Percentiles rank a stretch among this genome's conserved stretches.
Conservation (phyloP, 2,888 invertebrate genomes). For the Sphaerophoria rueppellii region DNA sequence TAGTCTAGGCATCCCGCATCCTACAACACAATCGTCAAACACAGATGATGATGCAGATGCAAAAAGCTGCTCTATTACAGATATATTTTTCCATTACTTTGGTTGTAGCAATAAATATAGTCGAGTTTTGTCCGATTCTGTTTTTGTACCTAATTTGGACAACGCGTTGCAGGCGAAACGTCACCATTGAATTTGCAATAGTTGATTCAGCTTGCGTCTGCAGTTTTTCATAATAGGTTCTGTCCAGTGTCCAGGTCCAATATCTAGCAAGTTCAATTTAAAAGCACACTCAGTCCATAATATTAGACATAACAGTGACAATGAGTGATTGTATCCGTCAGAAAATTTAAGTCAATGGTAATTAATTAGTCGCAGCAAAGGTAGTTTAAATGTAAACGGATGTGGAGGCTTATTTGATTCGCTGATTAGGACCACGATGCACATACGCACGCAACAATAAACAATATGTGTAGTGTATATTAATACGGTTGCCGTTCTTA, state of each 20-base stretch:
- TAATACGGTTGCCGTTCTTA: no score
- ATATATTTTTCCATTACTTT: conserved; percentile 28
- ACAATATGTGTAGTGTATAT: conserved; percentile 41
- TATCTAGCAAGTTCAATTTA: background rate
- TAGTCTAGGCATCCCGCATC: conserved; percentile 10
- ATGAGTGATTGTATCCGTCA: conserved; percentile 73
- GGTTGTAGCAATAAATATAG: no score
- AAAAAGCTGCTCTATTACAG: conserved; percentile 27
- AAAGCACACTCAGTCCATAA: conserved; percentile 35
- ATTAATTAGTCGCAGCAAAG: conserved; percentile 66
- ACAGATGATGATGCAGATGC: conserved; percentile 27
- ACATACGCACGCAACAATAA: conserved; percentile 51
- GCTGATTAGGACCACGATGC: conserved; percentile 56
- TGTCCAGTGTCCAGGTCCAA: no score
- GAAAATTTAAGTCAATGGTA: conserved; percentile 71
- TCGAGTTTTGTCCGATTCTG: no score
- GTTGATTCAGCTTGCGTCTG: conserved; percentile 55
- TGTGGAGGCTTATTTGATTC: conserved; percentile 46
- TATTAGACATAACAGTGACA: conserved; percentile 69
- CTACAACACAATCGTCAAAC: conserved; percentile 5
- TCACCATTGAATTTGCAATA: conserved; percentile 66
- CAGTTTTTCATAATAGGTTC: no score
- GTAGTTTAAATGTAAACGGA: conserved; percentile 42
- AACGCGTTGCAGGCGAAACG: conserved; percentile 34
- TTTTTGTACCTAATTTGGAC: no score